Base-by-base conservation (phyloP, 2,113 vertebrate species). In the Oreochromis aureus region DNA sequence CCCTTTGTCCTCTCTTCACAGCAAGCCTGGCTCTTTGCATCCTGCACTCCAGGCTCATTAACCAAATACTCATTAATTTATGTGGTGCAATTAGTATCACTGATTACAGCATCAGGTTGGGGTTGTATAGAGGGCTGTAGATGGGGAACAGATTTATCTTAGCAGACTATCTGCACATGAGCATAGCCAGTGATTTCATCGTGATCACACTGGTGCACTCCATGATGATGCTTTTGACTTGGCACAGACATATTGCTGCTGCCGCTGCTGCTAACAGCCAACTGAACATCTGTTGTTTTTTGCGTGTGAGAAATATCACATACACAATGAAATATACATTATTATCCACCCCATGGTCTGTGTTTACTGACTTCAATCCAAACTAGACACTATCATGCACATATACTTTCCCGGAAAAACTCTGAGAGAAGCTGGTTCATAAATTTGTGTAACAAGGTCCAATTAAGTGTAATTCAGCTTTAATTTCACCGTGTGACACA, bases 1-100 rank as follows among this genome's bases (percentile, higher is more conserved):
- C 81, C 63, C 10, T 54, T 61, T 61, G 30, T 91, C 88, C 63
- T 78, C 71, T 84, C 80, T 58, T 87, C 89, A 86, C 90, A 91
- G 82, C 55, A 30, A 69, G 81, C 44, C 85, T 46, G 79, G 71
- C 81, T 90, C 83, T 73, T 53, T 85, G 85, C 86, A 61, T 93
- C 91, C 89, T 89, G 91, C 3, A 53, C 89, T 92, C 44, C 78
- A 61, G 86, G 85, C 92, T 96, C 92, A 92, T 95, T 93, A 95
- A 85, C 84, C 82, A 66, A 88, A 92, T 80, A 87, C 66, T 90
- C 85, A 91, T 94, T 95, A 80, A 94, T 94, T 92, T 91, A 89
- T 92, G 87, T 87, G 81, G 76, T 69, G 86, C 92, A 89, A 89
- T 93, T 94, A 94, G 89, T 36, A 91, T 55, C 11, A 19, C 86